Base-by-base conservation (phyloP, 1,140 invertebrate species). In the Telenomus remus region DNA sequence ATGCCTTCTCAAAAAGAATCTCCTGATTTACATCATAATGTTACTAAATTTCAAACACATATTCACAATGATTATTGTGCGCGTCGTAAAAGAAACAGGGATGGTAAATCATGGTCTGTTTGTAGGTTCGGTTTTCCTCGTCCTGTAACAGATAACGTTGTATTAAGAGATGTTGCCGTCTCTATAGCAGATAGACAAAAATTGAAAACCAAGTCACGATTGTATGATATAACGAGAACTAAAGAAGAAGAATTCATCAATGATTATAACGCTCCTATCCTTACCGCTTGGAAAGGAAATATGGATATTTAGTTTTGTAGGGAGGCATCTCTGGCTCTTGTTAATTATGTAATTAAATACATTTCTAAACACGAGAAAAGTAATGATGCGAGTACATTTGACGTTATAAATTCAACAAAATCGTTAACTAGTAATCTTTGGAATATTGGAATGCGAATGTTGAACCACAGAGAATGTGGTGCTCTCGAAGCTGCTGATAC, bases 371-470 rank as follows among this genome's bases (percentile, higher is more conserved):
- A 39, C 8, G 37, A 39, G 9, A 39, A 9, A 39, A 39, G 37
- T 39, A 39, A 39, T 9, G n/a, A 39, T 2, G 9, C 9, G 1
- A 9, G 9, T n/a, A 9, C 37, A 11, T n/a, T 39, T 9, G 8
- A 39, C 1, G n/a, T 39, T n/a, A 39, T 39, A 1, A 39, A 39
- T 39, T 39, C 37, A 39, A 39, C 37, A 39, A 39, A 39, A 39
- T 39, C 37, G 9, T n/a, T 39, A 39, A 3, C 2, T 9, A 39
- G 37, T 39, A n/a, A 9, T n/a, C 9, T 39, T 4, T 39, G 37
- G 37, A 39, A 39, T 39, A 11, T 39, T 39, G 37, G 37, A 39
- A 39, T 39, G 37, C 37, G 37, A 4, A 39, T 39, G 37, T 39
- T 39, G 9, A 39, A 39, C 9, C 37, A 39, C n/a, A 39, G 9